Percentiles rank a stretch among this genome's conserved stretches.
These are phyloP conservation scores for Drosophila falleni DNA, from an alignment of 2,888 invertebrate species.

Conservation along the genomic window DNA sequence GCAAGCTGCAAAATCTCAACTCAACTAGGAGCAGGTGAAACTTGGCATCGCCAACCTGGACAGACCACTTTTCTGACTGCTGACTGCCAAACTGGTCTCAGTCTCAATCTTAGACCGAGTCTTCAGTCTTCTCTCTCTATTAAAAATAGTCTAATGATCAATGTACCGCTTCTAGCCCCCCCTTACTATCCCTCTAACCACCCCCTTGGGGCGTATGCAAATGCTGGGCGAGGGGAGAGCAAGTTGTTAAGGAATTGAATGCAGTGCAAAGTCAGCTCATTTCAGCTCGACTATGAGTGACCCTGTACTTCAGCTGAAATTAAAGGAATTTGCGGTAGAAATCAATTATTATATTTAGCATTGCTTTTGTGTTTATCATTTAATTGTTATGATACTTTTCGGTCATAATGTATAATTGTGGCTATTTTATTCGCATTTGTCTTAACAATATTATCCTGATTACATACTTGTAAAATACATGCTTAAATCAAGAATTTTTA, in stretches of 20 bases:
- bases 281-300: background rate
- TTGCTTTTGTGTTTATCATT: too few species aligned
- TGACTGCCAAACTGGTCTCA: constrained; percentile 56
- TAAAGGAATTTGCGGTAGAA: background rate
- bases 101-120: constrained; percentile 13
- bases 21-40: constrained; percentile 75
- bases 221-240: constrained; percentile 35
- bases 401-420: too few species aligned
- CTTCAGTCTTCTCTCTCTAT: constrained; percentile 49
- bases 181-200: background rate
- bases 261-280: constrained; percentile 14
- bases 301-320: background rate
- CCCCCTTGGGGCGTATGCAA: constrained; percentile 56
- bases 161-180: constrained; percentile 28
- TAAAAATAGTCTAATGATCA: constrained; percentile 81
- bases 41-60: constrained; percentile 70
- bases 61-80: constrained; percentile 77
- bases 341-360: background rate
- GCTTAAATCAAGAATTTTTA: too few species aligned
- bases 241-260: constrained; percentile 38
- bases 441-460: too few species aligned
- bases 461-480: too few species aligned
- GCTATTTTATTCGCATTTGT: too few species aligned
- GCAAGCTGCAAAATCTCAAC: constrained; percentile 73
- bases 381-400: too few species aligned